Evolutionary conservation across 2,888 invertebrate genomes (phyloP).

Genomic region (Polymixis lichenea): DNA sequence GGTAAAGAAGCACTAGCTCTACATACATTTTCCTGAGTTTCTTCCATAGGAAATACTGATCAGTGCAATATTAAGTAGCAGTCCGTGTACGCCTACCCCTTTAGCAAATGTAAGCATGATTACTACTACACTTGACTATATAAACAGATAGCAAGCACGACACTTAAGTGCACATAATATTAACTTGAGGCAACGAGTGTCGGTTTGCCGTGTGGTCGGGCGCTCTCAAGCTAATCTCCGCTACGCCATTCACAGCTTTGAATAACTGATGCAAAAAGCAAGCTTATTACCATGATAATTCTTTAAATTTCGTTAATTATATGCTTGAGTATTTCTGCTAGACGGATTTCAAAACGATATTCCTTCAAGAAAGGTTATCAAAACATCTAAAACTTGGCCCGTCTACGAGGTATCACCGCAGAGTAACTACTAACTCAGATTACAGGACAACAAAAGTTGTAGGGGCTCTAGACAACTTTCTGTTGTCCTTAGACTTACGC

Average conservation of each 20-base stretch:
- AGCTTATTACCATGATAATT: conserved; percentile 8
- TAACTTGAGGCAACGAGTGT: neutral
- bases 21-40: neutral
- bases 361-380: neutral
- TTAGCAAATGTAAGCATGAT: neutral
- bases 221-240: conserved; percentile 10
- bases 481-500: neutral
- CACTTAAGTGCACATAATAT: neutral
- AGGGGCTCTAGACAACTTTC: neutral
- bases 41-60: neutral
- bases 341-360: neutral
- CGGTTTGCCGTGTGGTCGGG: neutral
- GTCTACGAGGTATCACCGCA: neutral
- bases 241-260: conserved; percentile 18
- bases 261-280: conserved; percentile 12
- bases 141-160: neutral
- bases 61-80: neutral
- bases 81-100: neutral
- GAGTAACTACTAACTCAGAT: neutral
- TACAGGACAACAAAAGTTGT: no score
- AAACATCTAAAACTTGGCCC: conserved; percentile 3
- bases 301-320: conserved; percentile 6
- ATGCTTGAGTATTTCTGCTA: neutral
- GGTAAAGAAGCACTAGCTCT: no score
- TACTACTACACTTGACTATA: neutral